Percentiles rank a stretch among this genome's conserved stretches.
These are phyloP conservation scores for Amiota communis DNA, from an alignment of 2,888 invertebrate genomes.

Conservation along the genomic window DNA sequence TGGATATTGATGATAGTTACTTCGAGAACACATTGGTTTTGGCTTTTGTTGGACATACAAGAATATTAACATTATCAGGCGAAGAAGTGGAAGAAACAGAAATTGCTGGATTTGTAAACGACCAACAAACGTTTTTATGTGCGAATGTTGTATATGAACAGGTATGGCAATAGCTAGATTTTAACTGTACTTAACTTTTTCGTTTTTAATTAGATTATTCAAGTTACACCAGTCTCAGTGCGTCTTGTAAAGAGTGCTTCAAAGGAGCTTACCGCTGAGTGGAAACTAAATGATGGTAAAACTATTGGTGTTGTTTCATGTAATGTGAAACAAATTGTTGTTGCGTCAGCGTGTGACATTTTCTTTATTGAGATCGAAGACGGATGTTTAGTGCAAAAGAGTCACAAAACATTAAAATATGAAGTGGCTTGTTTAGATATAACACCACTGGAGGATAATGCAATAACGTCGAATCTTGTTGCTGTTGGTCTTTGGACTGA, in stretches of 20 bases:
- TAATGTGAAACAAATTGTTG: constrained; percentile 83
- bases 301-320: constrained; percentile 92
- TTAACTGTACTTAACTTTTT: constrained; percentile 29
- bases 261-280: constrained; percentile 80
- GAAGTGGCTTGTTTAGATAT: constrained; percentile 98
- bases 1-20: constrained; percentile 75
- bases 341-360: constrained; percentile 91
- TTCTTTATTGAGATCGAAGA: constrained; percentile 85
- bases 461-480: constrained; percentile 79
- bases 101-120: constrained; percentile 90
- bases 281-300: constrained; percentile 81
- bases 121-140: constrained; percentile 94
- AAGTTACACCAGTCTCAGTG: constrained; percentile 83
- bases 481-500: constrained; percentile 98
- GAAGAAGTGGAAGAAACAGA: constrained; percentile 99
- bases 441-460: constrained; percentile 81
- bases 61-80: constrained; percentile 89
- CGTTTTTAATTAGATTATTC: constrained; percentile 74
- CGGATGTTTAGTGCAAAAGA: constrained; percentile 78
- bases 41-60: constrained; percentile 97
- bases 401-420: constrained; percentile 85
- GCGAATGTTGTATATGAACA: constrained; percentile 91
- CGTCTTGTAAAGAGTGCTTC: constrained; percentile 81
- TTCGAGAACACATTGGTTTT: constrained; percentile 93
- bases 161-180: constrained; percentile 71